Evolutionary conservation across 2,888 invertebrate genomes (phyloP).

Genomic region (Notodonta dromedarius): DNA sequence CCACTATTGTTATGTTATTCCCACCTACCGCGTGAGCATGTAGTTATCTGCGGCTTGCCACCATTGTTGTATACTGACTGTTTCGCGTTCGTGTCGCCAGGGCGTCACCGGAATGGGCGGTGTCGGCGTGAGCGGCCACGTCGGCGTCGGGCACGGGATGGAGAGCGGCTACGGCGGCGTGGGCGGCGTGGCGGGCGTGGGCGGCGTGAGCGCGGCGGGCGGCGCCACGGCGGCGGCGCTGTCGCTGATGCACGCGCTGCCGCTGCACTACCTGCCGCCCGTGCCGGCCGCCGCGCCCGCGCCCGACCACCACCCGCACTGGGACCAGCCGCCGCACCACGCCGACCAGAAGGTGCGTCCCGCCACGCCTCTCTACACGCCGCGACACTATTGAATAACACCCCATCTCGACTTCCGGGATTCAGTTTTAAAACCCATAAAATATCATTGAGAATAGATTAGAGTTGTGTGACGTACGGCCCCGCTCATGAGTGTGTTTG

Average conservation of each 20-base stretch:
- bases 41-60: background rate
- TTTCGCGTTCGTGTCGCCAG: conserved; percentile 24
- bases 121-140: conserved; percentile 31
- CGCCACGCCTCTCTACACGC: background rate
- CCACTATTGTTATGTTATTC: too few species aligned
- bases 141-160: conserved; percentile 25
- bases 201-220: conserved; percentile 32
- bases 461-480: background rate
- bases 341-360: conserved; percentile 62
- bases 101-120: conserved; percentile 48
- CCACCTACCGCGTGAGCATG: background rate
- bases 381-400: background rate
- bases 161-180: conserved; percentile 35
- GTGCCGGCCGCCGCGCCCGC: conserved; percentile 57
- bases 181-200: conserved; percentile 40
- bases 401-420: too few species aligned
- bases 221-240: conserved; percentile 60
- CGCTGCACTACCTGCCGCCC: conserved; percentile 75
- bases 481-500: conserved; percentile 24
- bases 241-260: conserved; percentile 76
- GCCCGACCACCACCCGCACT: conserved; percentile 55
- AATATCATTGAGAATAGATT: background rate
- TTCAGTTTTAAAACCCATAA: too few species aligned
- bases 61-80: background rate
- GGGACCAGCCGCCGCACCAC: conserved; percentile 65